Conservation (phyloP, 2,113 vertebrate genomes). For the Hydrochoerus hydrochaeris region DNA sequence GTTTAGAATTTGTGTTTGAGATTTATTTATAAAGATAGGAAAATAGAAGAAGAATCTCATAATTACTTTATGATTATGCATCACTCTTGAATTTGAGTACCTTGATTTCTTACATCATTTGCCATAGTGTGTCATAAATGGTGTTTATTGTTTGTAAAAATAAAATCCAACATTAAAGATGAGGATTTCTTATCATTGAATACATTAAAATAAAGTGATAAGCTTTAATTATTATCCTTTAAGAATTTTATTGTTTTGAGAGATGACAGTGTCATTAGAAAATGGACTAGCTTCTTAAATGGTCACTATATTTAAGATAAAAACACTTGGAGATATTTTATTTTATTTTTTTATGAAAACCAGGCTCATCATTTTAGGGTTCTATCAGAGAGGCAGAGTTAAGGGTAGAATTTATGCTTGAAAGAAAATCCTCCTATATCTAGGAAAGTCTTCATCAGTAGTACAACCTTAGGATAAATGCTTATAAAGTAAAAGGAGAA, state of each 20-base stretch:
- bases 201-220: neutral
- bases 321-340: neutral
- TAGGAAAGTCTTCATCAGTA: neutral
- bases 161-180: slow-evolving; percentile 23
- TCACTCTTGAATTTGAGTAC: slow-evolving; percentile 14
- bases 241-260: slow-evolving; percentile 39
- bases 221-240: neutral
- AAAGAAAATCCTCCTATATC: neutral
- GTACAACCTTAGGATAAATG: neutral
- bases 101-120: neutral
- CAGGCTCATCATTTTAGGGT: neutral
- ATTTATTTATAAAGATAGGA: neutral
- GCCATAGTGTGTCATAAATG: neutral
- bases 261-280: neutral
- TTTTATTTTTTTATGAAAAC: neutral
- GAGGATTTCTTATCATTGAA: neutral
- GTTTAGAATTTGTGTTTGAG: slow-evolving; percentile 27
- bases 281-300: neutral
- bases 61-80: neutral
- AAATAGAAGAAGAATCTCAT: neutral
- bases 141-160: slow-evolving; percentile 26
- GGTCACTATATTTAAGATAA: neutral
- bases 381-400: neutral
- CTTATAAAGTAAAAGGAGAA: neutral
- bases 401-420: neutral